A percentile compares a stretch with the other conserved stretches of the same genome.
Conservation (phyloP, 2,113 vertebrate species). For the Columba janthina region DNA sequence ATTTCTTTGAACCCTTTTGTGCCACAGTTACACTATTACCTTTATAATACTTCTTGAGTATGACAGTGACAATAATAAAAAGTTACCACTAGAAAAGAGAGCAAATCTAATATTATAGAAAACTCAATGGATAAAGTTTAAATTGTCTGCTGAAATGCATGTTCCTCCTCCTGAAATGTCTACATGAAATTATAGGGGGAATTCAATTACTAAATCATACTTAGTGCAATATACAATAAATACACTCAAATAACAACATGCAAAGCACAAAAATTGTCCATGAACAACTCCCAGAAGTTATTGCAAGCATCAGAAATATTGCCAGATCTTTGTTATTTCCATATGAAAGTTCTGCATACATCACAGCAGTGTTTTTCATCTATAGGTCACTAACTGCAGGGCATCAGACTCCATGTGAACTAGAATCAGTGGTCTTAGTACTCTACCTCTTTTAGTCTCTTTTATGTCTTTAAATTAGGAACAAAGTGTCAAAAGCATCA, state of each 20-base stretch:
- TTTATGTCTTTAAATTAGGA: neutral
- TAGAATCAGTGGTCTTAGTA: neutral
- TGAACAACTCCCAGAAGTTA: neutral
- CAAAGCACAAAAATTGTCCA: neutral
- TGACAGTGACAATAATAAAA: neutral
- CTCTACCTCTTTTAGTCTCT: neutral
- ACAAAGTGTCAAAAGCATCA: neutral
- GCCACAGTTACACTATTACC: neutral
- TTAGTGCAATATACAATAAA: neutral
- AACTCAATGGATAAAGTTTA: neutral
- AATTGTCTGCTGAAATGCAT: neutral
- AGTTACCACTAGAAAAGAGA: neutral
- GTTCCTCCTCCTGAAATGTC: neutral
- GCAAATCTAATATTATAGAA: neutral
- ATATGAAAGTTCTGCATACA: neutral
- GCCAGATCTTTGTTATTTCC: neutral
- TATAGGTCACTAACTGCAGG: neutral
- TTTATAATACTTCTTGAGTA: neutral
- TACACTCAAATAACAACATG: neutral
- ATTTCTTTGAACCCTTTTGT: neutral
- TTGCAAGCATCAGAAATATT: neutral
- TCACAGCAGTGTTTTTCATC: neutral
- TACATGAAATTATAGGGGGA: neutral
- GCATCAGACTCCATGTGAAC: neutral
- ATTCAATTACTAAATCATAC: neutral